These are phyloP conservation scores for Conops quadrifasciatus DNA, from an alignment of 2,888 invertebrate genomes.

Conservation along the genomic window DNA sequence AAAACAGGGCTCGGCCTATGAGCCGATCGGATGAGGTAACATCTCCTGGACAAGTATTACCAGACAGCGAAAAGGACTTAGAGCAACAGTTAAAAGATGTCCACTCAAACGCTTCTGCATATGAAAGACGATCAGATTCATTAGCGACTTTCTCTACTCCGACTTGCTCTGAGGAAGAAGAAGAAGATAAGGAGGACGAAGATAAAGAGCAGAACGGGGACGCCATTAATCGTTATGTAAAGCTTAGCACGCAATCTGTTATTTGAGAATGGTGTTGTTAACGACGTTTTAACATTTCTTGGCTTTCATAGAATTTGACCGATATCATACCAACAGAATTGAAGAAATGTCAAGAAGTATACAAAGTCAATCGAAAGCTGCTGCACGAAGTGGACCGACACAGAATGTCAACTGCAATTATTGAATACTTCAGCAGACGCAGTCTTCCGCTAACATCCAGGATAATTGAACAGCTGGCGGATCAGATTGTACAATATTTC, in stretches of 20 bases:
- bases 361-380: slow-evolving; percentile 16
- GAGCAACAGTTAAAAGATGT: not conserved
- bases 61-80: not conserved
- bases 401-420: slow-evolving; percentile 21
- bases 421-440: slow-evolving; percentile 25
- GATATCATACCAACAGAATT: slow-evolving; percentile 25
- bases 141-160: not conserved
- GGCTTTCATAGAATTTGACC: slow-evolving; percentile 12
- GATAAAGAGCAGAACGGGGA: not conserved
- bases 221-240: not conserved
- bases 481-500: slow-evolving; percentile 29
- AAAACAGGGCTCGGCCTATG: not conserved
- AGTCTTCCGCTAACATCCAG: not conserved
- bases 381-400: slow-evolving; percentile 25
- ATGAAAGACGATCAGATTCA: slow-evolving; percentile 9
- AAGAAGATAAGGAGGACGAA: not conserved
- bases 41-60: not conserved
- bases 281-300: not conserved
- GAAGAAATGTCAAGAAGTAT: slow-evolving; percentile 25
- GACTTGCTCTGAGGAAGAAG: not conserved
- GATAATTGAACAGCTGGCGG: slow-evolving; percentile 27
- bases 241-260: not conserved
- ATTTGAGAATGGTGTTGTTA: not conserved
- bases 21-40: no score
- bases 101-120: not conserved